A percentile compares a stretch with the other conserved stretches of the same genome.
phyloP scores from a whole-genome alignment of 2,888 invertebrate species.

The Antheraea yamamai region DNA sequence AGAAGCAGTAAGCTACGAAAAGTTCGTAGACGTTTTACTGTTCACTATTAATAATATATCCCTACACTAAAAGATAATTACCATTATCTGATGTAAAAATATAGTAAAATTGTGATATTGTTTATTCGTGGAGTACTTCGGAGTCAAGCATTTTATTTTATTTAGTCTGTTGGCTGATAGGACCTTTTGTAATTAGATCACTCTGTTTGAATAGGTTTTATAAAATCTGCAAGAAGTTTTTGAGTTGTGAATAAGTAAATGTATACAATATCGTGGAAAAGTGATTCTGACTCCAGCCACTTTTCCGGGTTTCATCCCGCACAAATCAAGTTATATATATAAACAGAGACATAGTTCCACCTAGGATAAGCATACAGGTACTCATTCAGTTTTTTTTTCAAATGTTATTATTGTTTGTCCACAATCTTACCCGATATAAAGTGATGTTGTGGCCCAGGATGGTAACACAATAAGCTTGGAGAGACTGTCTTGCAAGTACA shows the following conservation, averaged over 20 bases:
- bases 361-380: slow-evolving; percentile 4
- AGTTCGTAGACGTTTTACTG: not conserved
- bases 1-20: not conserved
- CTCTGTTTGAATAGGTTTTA: not conserved
- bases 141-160: not conserved
- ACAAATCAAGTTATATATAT: slow-evolving; percentile 7
- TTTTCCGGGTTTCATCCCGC: slow-evolving; percentile 11
- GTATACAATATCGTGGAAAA: not conserved
- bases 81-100: not conserved
- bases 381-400: not conserved
- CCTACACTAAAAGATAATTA: not conserved
- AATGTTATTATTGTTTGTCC: not conserved
- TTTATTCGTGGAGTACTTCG: not conserved
- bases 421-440: too few species aligned
- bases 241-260: too few species aligned
- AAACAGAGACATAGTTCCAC: slow-evolving; percentile 5
- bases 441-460: too few species aligned
- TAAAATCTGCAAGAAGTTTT: too few species aligned
- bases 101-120: not conserved
- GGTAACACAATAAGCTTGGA: too few species aligned
- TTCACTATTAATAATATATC: not conserved
- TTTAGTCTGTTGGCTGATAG: not conserved
- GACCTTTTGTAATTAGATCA: not conserved
- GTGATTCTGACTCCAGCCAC: slow-evolving; percentile 1
- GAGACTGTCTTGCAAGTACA: too few species aligned